Evolutionary conservation across 2,113 vertebrate genomes (phyloP).

Genomic region (Anhinga rufa): DNA sequence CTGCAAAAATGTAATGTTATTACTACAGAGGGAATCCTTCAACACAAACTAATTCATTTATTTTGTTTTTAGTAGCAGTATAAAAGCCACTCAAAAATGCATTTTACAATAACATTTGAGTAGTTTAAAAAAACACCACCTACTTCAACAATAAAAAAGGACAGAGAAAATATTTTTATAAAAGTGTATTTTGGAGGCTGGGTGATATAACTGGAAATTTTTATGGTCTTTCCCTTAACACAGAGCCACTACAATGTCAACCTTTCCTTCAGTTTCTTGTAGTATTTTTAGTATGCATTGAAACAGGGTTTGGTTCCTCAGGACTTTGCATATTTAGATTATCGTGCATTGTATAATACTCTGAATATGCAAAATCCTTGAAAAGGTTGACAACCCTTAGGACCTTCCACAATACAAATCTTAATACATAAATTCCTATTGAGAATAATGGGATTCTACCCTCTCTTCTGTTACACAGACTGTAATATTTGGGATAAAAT

Average conservation of each 20-base stretch:
- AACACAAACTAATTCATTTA: neutral
- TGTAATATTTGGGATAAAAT: neutral
- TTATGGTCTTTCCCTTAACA: neutral
- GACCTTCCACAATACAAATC: conserved; percentile 21
- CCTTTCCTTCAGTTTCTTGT: neutral
- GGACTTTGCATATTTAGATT: conserved; percentile 26
- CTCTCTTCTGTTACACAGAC: neutral
- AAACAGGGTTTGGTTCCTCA: neutral
- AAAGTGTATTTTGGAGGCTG: neutral
- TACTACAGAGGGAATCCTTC: conserved; percentile 16
- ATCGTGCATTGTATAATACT: neutral
- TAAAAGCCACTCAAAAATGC: neutral
- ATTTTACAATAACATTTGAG: neutral
- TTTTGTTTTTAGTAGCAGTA: neutral
- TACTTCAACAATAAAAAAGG: neutral
- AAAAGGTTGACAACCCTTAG: conserved; percentile 13
- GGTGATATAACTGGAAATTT: neutral
- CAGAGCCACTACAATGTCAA: neutral
- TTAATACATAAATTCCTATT: neutral
- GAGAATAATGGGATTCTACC: neutral
- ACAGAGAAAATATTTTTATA: neutral
- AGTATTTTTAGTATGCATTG: neutral
- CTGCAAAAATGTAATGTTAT: conserved; percentile 41
- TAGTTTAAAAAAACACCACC: neutral
- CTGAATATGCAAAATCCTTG: conserved; percentile 18